Evolutionary conservation across 2,797 vertebrate species (phyloP).

Genomic region (Tachyglossus aculeatus): DNA sequence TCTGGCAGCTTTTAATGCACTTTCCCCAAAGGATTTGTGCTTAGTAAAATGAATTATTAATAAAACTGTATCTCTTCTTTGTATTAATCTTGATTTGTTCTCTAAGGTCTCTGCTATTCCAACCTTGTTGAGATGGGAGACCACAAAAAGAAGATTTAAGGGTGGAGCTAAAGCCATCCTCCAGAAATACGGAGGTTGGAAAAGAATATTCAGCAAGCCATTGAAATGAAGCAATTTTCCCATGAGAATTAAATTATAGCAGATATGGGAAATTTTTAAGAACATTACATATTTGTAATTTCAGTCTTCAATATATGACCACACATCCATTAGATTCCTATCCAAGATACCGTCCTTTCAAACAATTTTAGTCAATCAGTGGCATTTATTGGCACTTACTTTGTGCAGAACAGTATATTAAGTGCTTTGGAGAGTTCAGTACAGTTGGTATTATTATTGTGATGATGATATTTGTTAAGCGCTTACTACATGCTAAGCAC

Average conservation of each 20-base stretch:
- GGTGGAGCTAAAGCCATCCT: background rate
- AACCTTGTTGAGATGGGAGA: background rate
- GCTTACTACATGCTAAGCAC: rapidly evolving
- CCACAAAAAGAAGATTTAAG: background rate
- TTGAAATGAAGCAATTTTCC: background rate
- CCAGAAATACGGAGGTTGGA: background rate
- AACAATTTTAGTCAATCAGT: too few species aligned
- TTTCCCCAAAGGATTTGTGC: background rate
- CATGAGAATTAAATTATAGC: background rate
- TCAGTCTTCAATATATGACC: too few species aligned
- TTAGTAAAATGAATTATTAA: background rate
- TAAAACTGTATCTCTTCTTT: background rate
- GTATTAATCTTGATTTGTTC: background rate
- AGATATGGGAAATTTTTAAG: background rate
- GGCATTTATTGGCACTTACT: too few species aligned
- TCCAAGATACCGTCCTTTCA: too few species aligned
- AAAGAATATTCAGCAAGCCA: background rate
- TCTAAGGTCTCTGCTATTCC: background rate
- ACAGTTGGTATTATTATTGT: too few species aligned
- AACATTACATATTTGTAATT: background rate
- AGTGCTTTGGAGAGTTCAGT: too few species aligned
- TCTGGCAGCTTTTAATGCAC: background rate
- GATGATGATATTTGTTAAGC: rapidly evolving
- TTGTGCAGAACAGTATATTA: too few species aligned
- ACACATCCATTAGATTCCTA: too few species aligned